A percentile compares a stretch with the other conserved stretches of the same genome.
Conservation (phyloP, 2,113 vertebrate genomes). For the Phylloscopus whistleri region DNA sequence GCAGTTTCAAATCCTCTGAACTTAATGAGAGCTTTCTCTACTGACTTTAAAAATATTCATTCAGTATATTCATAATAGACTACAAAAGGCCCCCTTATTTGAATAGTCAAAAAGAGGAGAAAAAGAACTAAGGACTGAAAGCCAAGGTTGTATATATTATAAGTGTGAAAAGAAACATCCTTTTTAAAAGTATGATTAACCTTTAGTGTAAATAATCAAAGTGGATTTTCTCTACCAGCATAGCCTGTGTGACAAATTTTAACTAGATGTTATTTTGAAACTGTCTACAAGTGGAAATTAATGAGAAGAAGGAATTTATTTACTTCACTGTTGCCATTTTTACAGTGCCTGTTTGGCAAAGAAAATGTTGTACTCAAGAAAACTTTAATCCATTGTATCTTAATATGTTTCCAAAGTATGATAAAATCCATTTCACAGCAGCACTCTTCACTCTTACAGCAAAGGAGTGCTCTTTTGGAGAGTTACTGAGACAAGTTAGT, state of each 20-base stretch:
- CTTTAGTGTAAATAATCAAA: constrained; percentile 3
- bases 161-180: not conserved
- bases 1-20: not conserved
- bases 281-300: not conserved
- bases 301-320: constrained; percentile 1
- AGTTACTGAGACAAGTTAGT: not conserved
- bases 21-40: not conserved
- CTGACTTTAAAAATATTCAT: not conserved
- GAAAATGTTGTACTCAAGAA: not conserved
- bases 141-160: not conserved
- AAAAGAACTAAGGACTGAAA: not conserved
- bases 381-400: not conserved
- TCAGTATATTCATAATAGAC: not conserved
- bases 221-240: not conserved
- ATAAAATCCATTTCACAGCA: not conserved
- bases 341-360: not conserved
- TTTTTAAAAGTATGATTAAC: constrained; percentile 6
- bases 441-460: not conserved
- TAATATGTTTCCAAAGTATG: not conserved
- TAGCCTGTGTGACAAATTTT: not conserved
- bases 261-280: not conserved
- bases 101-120: not conserved
- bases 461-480: not conserved
- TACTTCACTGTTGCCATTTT: not conserved
- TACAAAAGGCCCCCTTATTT: not conserved